Evolutionary conservation across 2,797 vertebrate genomes (phyloP), one percentile per base, ranked within the genome.

Genomic region (Prunella strophiata): DNA sequence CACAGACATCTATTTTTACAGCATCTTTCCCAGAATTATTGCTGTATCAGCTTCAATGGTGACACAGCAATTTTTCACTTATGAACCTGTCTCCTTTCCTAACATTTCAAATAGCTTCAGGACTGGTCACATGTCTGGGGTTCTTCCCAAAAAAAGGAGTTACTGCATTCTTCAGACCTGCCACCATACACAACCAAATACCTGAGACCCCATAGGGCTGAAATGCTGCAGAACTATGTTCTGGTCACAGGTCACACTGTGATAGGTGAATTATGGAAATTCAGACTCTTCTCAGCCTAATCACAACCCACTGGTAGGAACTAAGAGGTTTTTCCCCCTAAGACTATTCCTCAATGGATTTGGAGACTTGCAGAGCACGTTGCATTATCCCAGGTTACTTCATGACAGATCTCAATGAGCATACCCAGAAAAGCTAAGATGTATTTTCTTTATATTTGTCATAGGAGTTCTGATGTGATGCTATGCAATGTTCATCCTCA

Each of bases 1-100:
- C 43, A 45, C 73, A 94, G 86, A 94, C 79, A 90, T 92, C 85
- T 96, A 96, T 96, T 96, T 94, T 96, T 90, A 93, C n/a, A 96
- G 85, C 26, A 78, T 94, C 61, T 88, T 96, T 93, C 70, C 80
- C 86, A 91, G 94, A 97, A 97, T 80, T 93, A 68, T 5, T 96
- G 93, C 95, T 95, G 65, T 75, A 87, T 96, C 93, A 97, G 89
- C 91, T 92, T 65, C 82, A 95, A 67, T 2, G 7, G 76, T 89
- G 85, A 95, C 93, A 84, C 94, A 73, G 93, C 89, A 95, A 25
- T 93, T 95, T 62, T 76, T 91, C 67, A 74, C 42, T 67, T 90
- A 63, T 1, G 17, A 92, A 83, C 36, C 61, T 88, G 55, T 7
- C 61, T 87, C 45, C 43, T 90, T 67, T 86, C 73, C 77, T 86